Evolutionary conservation across 2,797 vertebrate species (phyloP).

Genomic region (Alectoris magna): DNA sequence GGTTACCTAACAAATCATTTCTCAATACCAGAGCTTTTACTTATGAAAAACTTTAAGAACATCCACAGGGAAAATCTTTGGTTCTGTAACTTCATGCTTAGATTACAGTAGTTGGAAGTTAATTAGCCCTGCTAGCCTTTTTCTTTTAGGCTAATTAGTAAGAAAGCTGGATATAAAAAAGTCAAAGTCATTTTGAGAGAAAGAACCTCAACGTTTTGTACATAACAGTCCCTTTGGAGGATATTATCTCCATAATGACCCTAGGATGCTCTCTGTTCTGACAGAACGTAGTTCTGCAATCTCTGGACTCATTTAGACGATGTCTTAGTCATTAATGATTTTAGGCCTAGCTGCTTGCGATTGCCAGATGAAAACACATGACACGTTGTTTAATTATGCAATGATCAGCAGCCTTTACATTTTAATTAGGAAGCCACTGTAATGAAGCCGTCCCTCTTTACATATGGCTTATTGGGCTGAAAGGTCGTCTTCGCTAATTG

Average conservation of each 20-base stretch:
- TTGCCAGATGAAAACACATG: constrained; percentile 67
- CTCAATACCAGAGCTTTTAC: constrained; percentile 39
- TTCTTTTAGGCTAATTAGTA: constrained; percentile 78
- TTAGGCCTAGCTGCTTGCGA: constrained; percentile 47
- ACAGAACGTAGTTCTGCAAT: constrained; percentile 26
- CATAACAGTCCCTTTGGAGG: constrained; percentile 61
- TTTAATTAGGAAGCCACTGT: constrained; percentile 80
- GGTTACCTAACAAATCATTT: constrained; percentile 37
- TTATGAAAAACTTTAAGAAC: constrained; percentile 20
- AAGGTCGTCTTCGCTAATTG: constrained; percentile 81
- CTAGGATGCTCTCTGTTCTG: constrained; percentile 50
- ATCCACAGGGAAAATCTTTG: constrained; percentile 55
- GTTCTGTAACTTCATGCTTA: constrained; percentile 60
- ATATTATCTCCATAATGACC: constrained; percentile 71
- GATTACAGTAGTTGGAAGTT: constrained; percentile 70
- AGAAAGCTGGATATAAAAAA: constrained; percentile 70
- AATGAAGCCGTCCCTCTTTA: constrained; percentile 75
- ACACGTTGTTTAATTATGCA: constrained; percentile 82
- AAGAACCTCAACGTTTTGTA: constrained; percentile 49
- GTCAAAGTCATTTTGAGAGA: constrained; percentile 62
- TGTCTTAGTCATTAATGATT: constrained; percentile 54
- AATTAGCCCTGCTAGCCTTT: constrained; percentile 76
- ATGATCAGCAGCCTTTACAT: constrained; percentile 83
- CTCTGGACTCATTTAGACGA: constrained; percentile 60
- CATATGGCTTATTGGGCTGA: constrained; percentile 61